A percentile compares a stretch with the other conserved stretches of the same genome.
phyloP scores from a whole-genome alignment of 2,113 vertebrate genomes.

The Microcebus jonahi region DNA sequence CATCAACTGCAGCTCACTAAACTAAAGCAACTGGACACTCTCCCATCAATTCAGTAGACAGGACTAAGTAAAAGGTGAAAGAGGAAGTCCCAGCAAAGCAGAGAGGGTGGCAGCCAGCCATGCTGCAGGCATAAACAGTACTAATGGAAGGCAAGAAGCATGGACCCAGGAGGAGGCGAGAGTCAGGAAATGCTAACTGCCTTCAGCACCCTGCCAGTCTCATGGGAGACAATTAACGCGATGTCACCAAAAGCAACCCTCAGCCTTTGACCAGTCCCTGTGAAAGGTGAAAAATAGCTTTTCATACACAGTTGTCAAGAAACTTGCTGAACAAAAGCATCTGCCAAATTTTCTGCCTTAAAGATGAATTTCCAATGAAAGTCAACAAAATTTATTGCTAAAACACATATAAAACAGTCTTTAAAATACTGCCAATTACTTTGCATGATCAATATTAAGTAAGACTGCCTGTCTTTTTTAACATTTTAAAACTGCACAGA shows the following conservation, averaged over 20 bases:
- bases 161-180: background rate
- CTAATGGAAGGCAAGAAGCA: slow-evolving; percentile 25
- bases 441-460: background rate
- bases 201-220: slow-evolving; percentile 40
- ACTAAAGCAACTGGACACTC: background rate
- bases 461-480: background rate
- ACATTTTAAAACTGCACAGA: background rate
- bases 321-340: slow-evolving; percentile 69
- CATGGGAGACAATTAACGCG: slow-evolving; percentile 80
- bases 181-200: slow-evolving; percentile 44
- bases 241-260: slow-evolving; percentile 73
- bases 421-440: slow-evolving; percentile 31
- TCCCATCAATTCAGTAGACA: background rate
- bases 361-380: slow-evolving; percentile 66
- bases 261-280: slow-evolving; percentile 69
- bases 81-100: background rate
- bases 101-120: slow-evolving; percentile 33
- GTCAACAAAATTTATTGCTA: slow-evolving; percentile 68
- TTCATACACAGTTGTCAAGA: slow-evolving; percentile 70
- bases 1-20: background rate
- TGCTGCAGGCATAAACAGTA: slow-evolving; percentile 67
- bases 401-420: slow-evolving; percentile 47
- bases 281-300: slow-evolving; percentile 62
- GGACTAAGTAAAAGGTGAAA: background rate
- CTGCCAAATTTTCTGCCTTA: slow-evolving; percentile 63